Base-by-base conservation (phyloP, 1,140 invertebrate species). In the Tenebrio molitor region DNA sequence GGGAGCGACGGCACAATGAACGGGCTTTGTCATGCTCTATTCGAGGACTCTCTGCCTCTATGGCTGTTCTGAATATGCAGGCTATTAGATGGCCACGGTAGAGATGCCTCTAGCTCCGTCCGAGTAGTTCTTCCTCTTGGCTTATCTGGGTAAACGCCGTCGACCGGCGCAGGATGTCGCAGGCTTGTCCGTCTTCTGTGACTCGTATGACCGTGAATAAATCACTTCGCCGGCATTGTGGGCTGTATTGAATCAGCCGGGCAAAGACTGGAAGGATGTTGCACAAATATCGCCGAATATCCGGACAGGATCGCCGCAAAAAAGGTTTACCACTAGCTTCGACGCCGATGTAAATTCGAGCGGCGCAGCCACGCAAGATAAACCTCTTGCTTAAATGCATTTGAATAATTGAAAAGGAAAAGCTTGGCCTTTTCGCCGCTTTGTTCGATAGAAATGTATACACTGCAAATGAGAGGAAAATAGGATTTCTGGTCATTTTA, bases 11-110 rank as follows among this genome's bases (percentile, higher is more conserved):
- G 46, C 46, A 77, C 73, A 78, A 80, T 74, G 76, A 73, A 73
- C 62, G 69, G 74, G 44, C 76, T 80, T 78, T 78, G 77, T 80
- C 74, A 73, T 76, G 72, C 23, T 62, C 66, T 72, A 70, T 73
- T 76, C 58, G 66, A 77, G 73, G 58, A 73, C 71, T 71, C 78
- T 78, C 68, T 25, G 46, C 64, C 68, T 74, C 63, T 44, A 73
- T 74, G 66, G 50, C 71, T 58, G 68, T 74, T 73, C 71, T 77
- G 76, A 78, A 77, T 78, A 78, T 78, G 74, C 76, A 73, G 53
- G 53, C 69, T 69, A 76, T 76, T 76, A 73, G 73, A 78, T 68
- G 64, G 69, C 69, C 69, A 67, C 58, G 53, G 16, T 68, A 16
- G 44, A 50, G 58, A 65, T 41, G 34, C 63, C 39, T 19, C 33